Evolutionary conservation across 2,113 vertebrate genomes (phyloP).

Genomic region (Collichthys lucidus): DNA sequence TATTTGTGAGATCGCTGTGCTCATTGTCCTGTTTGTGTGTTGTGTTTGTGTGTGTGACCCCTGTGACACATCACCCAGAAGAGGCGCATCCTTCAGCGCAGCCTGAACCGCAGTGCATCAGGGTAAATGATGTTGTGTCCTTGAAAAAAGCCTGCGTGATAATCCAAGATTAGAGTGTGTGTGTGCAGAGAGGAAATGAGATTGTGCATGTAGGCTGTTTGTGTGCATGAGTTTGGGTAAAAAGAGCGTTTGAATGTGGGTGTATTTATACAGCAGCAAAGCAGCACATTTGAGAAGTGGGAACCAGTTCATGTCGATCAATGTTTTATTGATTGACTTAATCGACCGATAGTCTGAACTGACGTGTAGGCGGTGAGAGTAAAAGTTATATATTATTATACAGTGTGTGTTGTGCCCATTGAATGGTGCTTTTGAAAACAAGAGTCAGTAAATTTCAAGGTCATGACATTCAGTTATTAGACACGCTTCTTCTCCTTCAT

Average conservation of each 20-base stretch:
- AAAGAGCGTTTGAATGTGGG: slow-evolving; percentile 9
- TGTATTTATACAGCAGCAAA: background rate
- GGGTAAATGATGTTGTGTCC: slow-evolving; percentile 73
- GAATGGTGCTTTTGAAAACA: background rate
- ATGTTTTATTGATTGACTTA: background rate
- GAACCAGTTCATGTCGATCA: background rate
- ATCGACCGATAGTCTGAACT: background rate
- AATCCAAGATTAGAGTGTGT: slow-evolving; percentile 77
- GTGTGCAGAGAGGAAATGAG: slow-evolving; percentile 33
- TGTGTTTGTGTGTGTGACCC: slow-evolving; percentile 44
- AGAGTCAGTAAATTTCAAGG: slow-evolving; percentile 1
- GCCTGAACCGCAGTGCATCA: slow-evolving; percentile 55
- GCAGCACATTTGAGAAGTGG: background rate
- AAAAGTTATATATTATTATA: too few species aligned
- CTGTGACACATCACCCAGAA: slow-evolving; percentile 23
- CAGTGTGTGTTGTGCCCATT: background rate
- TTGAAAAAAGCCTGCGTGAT: slow-evolving; percentile 74
- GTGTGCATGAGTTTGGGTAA: slow-evolving; percentile 16
- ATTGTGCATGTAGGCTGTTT: slow-evolving; percentile 35
- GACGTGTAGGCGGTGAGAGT: background rate
- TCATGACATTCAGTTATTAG: background rate
- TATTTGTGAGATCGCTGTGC: background rate
- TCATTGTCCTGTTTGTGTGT: slow-evolving; percentile 23
- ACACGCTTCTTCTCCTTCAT: slow-evolving; percentile 18
- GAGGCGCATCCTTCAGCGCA: slow-evolving; percentile 43